Base-by-base conservation (phyloP, 2,888 invertebrate species). In the Pharmacophagus antenor region DNA sequence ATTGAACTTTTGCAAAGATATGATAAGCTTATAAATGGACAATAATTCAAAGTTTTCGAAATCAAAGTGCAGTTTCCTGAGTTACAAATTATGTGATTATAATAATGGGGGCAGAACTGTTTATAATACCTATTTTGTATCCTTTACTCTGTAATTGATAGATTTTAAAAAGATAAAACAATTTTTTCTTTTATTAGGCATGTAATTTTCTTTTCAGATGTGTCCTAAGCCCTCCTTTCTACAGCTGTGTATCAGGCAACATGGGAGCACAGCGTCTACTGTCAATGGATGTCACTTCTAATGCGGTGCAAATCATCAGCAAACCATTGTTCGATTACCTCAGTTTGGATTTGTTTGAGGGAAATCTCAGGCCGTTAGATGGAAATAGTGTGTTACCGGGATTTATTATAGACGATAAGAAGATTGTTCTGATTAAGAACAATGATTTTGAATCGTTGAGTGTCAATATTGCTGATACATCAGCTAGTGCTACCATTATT, bases 221-320 rank as follows among this genome's bases (percentile, higher is more conserved):
- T 77, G 76, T 93, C 7, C 69, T 94, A 55, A 89, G 93, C 31
- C 92, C 92, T 1, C 92, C 93, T 6, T 93, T 93, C 77, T 94
- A 93, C 78, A 92, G 92, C 6, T 96, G 96, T 69, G 67, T 94
- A 22, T 93, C 93, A 0, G 91, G 90, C 15, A 81, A 79, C 6
- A 62, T 62, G 12, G 84, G 83, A 57, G 84, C 81, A 20, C 81
- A 92, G 62, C 87, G 93, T 62, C 74, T 95, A 18, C 88, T 94
- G 31, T 92, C 93, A 10, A 72, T 95, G 21, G 93, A 95, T 73
- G 82, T 95, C 10, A 87, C 91, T 1, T 88, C 92, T 0, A 80
- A 91, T 47, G 85, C 88, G 0, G 79, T 92, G 0, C 85, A 92
- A 63, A 79, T 90, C 48, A 84, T 91, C 65, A 82, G 86, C 66